Percentiles rank a stretch among this genome's conserved stretches.
These are phyloP conservation scores for Alectoris magna DNA, from an alignment of 2,797 vertebrate species.

Conservation along the genomic window DNA sequence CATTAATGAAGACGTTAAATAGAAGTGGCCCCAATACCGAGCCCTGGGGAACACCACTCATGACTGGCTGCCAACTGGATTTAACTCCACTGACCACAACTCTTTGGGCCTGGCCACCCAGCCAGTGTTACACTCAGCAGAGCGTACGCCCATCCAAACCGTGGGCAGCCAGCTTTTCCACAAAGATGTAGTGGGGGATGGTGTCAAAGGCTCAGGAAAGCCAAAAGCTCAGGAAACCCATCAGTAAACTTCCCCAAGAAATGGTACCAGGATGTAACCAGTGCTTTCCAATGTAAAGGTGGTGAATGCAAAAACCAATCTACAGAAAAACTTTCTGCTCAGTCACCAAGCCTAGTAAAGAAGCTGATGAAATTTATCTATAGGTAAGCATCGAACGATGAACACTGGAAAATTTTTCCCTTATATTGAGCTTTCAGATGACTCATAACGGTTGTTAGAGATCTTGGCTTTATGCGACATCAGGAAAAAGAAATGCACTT, in stretches of 20 bases:
- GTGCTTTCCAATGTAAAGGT: neutral
- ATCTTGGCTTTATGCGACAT: neutral
- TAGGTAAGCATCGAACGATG: neutral
- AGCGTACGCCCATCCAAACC: too few species aligned
- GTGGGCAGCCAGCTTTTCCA: too few species aligned
- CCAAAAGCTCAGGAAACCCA: neutral
- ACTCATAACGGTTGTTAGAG: neutral
- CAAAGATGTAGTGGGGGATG: too few species aligned
- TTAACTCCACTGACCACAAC: too few species aligned
- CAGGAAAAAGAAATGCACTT: neutral
- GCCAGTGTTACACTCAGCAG: too few species aligned
- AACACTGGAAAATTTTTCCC: rapidly evolving
- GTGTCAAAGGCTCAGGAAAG: too few species aligned
- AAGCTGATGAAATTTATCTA: neutral
- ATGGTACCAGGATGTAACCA: neutral
- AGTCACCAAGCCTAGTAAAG: neutral
- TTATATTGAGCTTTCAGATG: neutral
- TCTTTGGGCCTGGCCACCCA: too few species aligned
- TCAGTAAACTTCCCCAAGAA: neutral
- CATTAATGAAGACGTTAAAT: too few species aligned
- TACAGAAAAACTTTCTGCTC: neutral
- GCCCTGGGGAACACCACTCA: too few species aligned
- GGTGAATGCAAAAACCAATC: neutral
- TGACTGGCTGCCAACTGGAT: too few species aligned
- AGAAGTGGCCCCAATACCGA: too few species aligned